Conservation (phyloP, 2,113 vertebrate species). For the Pogona vitticeps region DNA sequence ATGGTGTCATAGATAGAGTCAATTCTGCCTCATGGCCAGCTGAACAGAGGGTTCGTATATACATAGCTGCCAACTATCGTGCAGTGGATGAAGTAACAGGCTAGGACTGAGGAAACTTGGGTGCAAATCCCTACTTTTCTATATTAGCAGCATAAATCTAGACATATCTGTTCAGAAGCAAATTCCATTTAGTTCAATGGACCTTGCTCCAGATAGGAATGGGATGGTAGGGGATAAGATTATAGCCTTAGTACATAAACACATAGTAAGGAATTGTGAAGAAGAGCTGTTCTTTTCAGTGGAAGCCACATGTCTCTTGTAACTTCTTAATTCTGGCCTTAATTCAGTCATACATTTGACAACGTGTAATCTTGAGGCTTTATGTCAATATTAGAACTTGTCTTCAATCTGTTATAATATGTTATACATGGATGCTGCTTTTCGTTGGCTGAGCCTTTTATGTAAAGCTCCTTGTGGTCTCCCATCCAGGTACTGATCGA, state of each 20-base stretch:
- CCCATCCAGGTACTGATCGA: too few species aligned
- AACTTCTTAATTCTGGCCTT: background rate
- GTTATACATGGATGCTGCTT: background rate
- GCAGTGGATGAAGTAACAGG: background rate
- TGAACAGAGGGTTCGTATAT: too few species aligned
- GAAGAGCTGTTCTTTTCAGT: background rate
- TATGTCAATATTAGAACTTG: background rate
- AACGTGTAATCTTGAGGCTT: background rate
- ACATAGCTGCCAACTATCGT: background rate
- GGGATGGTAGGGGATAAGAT: background rate
- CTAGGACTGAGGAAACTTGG: background rate
- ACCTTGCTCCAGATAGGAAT: background rate
- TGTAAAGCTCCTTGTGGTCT: background rate
- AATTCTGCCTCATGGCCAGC: too few species aligned
- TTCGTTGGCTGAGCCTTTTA: background rate
- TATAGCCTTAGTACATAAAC: background rate
- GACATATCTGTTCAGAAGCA: background rate
- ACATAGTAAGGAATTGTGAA: background rate
- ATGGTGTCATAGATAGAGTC: too few species aligned
- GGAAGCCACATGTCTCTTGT: background rate
- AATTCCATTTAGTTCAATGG: background rate
- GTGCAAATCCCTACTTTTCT: background rate
- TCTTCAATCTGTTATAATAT: background rate
- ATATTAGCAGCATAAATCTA: background rate
- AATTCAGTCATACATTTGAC: background rate